Evolutionary conservation across 2,888 invertebrate species (phyloP), one percentile per base, ranked within the genome.

Genomic region (Mythimna vitellina): DNA sequence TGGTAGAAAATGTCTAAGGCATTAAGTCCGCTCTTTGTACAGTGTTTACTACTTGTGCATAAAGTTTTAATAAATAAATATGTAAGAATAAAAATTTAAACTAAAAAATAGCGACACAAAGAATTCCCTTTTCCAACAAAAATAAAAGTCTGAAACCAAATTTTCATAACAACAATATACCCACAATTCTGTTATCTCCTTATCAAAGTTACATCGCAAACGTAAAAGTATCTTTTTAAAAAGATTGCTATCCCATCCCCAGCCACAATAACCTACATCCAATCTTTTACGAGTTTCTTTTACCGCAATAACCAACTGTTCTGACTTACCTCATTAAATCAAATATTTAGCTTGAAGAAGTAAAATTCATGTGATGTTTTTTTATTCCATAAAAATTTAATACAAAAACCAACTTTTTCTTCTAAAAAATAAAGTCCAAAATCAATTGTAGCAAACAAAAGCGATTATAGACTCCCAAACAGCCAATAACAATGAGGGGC

Each of bases 401-500:
- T 9, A 20, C 7, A 35, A 86, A 80, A 61, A 42, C 35, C 61
- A 51, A 67, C 78, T 71, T 80, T 77, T 56, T 0, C 0, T 0
- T 4, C 0, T 3, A 0, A 1, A 38, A 65, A 29, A 69, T 73
- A 74, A 60, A 80, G 79, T 63, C 56, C 38, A 78, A 65, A 64
- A 6, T 76, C 62, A 57, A 60, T 65, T 46, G 57, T n/a, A 22
- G 32, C 22, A 22, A 63, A 82, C 90, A 85, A 58, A 87, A 73
- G 88, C 65, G 89, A 90, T 83, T 67, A 81, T 65, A 73, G 70
- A 81, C 82, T 73, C 82, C 46, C 51, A 60, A 79, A 75, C 89
- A 89, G 89, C 95, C 95, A 95, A 95, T 95, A 95, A 94, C 93
- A 92, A 89, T 90, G 89, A 85, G 90, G 92, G 95, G 95, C 90